Evolutionary conservation across 2,888 invertebrate genomes (phyloP), one percentile per base, ranked within the genome.

Genomic region (Zonitis immaculata): DNA sequence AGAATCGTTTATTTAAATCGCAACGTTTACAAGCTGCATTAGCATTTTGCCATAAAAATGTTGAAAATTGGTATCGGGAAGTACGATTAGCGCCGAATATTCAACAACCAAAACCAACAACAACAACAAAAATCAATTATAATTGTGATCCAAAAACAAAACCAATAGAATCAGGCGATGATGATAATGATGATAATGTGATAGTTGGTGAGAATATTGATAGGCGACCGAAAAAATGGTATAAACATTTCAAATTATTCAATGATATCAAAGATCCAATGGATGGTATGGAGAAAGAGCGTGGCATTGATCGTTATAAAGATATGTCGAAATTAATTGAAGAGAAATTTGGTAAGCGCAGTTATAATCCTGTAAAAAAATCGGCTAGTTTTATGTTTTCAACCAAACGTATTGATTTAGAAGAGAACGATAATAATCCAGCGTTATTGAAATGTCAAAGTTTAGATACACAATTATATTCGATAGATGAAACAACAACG

Each of bases 281-380:
- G 55, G 85, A 85, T 70, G 76, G 78, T 51, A 82, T 81, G 48
- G 83, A 84, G 54, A 86, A 85, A 66, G 82, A 84, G 60, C 82
- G 83, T 73, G 86, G 85, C 55, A 85, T 86, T 71, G 86, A 86
- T 66, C 77, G 86, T 44, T 86, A 86, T 59, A 85, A 85, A 68
- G 86, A 86, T 61, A 86, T 86, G 86, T 81, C 86, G 4, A 86
- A 86, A 68, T 74, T 86, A 52, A 80, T 86, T 57, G 85, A 86
- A 69, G 86, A 86, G 62, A 79, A 81, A 63, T 86, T 86, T 58
- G 84, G 86, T 16, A 67, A 68, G 51, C 71, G 70, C 43, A 70
- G 69, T 42, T 69, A 71, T 51, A 73, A 73, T 54, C 73, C 73
- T 2, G 73, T 73, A 16, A 74, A 73, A 56, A 73, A 73, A 57